A percentile compares a stretch with the other conserved stretches of the same genome.
phyloP scores from a whole-genome alignment of 1,140 invertebrate genomes.

The Hyles vespertilio region DNA sequence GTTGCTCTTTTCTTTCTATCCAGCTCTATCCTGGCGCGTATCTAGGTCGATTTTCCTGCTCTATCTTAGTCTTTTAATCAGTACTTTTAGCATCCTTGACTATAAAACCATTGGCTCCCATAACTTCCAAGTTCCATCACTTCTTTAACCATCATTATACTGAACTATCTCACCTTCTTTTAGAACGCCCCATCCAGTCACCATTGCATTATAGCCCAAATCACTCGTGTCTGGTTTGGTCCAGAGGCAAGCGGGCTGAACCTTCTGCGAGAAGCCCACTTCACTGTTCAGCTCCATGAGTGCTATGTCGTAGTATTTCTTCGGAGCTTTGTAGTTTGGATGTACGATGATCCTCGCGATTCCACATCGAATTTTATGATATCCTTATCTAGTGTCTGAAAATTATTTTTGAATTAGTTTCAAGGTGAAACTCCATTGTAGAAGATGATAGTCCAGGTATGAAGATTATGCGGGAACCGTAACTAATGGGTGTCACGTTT shows the following conservation, averaged over 20 bases:
- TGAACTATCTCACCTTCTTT: slow-evolving; percentile 35
- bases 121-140: no score
- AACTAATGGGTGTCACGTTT: no score
- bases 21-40: no score
- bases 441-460: no score
- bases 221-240: slow-evolving; percentile 18
- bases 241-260: slow-evolving; percentile 47
- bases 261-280: slow-evolving; percentile 21
- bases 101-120: no score
- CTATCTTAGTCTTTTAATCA: no score
- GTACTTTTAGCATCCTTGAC: no score
- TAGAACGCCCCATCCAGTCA: slow-evolving; percentile 47
- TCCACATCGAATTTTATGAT: slow-evolving; percentile 16
- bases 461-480: no score
- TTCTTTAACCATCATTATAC: no score
- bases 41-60: no score
- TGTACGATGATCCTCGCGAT: slow-evolving; percentile 64
- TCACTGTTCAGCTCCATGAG: slow-evolving; percentile 41
- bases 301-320: slow-evolving; percentile 71
- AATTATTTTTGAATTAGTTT: background rate
- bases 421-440: no score
- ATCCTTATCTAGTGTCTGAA: background rate
- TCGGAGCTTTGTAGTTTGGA: slow-evolving; percentile 63
- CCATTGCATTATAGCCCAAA: slow-evolving; percentile 22
- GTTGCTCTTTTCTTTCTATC: no score